phyloP scores from a whole-genome alignment of 1,140 invertebrate genomes.

The Cepaea nemoralis region DNA sequence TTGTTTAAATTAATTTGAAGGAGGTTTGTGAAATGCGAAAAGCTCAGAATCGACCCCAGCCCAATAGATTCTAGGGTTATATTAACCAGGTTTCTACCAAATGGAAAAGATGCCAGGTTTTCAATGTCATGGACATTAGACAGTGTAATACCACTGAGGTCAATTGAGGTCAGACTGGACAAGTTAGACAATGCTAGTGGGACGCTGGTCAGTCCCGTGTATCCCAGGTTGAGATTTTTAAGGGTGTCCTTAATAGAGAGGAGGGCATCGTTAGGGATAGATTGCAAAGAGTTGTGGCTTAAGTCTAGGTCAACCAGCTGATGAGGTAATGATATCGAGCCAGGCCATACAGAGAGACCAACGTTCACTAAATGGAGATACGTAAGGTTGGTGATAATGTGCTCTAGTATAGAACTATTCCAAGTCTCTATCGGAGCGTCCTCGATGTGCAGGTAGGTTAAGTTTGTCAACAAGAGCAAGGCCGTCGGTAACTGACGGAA shows the following conservation, averaged over 20 bases:
- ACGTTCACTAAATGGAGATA: not conserved
- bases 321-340: not conserved
- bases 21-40: not conserved
- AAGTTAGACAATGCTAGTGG: not conserved
- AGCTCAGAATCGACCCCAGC: not conserved
- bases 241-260: not conserved
- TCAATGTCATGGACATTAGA: not conserved
- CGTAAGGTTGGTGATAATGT: not conserved
- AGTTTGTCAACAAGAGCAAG: not conserved
- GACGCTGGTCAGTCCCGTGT: not conserved
- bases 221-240: not conserved
- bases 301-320: not conserved
- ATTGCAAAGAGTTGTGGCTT: not conserved
- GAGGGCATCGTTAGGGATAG: not conserved
- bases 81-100: not conserved
- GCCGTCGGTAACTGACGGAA: not conserved
- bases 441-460: no score
- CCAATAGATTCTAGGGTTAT: not conserved
- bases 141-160: not conserved
- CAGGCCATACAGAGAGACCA: not conserved
- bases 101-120: not conserved
- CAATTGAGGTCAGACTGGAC: not conserved
- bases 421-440: not conserved
- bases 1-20: not conserved
- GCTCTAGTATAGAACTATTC: not conserved